Conservation (phyloP, 2,113 vertebrate genomes). For the Forbesichthys papilliferus region DNA sequence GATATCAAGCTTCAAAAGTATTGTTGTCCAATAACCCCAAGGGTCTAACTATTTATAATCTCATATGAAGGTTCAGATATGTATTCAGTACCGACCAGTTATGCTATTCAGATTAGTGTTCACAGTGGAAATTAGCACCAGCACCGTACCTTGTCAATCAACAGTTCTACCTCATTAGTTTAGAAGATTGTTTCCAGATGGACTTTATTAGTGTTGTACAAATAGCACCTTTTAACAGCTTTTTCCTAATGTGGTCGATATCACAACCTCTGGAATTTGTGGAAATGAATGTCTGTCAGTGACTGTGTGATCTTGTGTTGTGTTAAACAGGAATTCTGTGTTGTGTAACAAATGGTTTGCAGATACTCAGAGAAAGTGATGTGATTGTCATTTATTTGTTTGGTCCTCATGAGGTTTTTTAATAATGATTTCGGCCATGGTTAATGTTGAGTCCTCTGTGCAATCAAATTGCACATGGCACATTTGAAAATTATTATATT, state of each 20-base stretch:
- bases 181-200: slow-evolving; percentile 58
- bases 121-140: slow-evolving; percentile 19
- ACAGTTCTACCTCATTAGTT: slow-evolving; percentile 80
- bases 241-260: slow-evolving; percentile 49
- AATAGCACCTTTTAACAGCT: slow-evolving; percentile 51
- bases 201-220: slow-evolving; percentile 52
- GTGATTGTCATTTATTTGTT: background rate
- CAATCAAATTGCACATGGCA: no score
- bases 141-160: slow-evolving; percentile 64
- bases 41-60: background rate
- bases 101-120: slow-evolving; percentile 6
- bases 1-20: background rate
- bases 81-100: slow-evolving; percentile 5
- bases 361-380: slow-evolving; percentile 14
- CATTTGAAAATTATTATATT: no score
- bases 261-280: slow-evolving; percentile 40
- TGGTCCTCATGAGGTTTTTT: no score
- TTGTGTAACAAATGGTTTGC: slow-evolving; percentile 35
- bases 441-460: no score
- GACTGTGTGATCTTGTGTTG: slow-evolving; percentile 43
- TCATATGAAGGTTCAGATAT: slow-evolving; percentile 7
- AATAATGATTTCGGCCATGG: no score
- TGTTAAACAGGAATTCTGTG: slow-evolving; percentile 29
- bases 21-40: slow-evolving; percentile 1
- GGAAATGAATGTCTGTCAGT: slow-evolving; percentile 42